These are phyloP conservation scores for Squalus acanthias DNA, from an alignment of 2,797 vertebrate genomes.

Conservation along the genomic window DNA sequence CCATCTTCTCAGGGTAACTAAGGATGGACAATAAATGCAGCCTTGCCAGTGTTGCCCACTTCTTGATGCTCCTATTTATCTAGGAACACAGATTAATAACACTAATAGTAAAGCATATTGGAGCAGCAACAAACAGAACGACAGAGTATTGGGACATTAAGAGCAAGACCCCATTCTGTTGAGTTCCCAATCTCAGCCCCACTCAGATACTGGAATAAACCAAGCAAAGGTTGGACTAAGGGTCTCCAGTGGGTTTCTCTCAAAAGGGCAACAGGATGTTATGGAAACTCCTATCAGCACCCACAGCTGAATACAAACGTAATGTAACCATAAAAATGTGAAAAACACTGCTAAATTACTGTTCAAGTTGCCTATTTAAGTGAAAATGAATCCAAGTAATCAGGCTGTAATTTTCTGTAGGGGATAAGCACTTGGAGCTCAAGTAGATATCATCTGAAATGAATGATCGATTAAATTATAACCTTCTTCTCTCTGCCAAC, in stretches of 20 bases:
- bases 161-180: not conserved
- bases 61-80: not conserved
- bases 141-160: not conserved
- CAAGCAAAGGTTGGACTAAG: not conserved
- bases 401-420: not conserved
- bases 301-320: not conserved
- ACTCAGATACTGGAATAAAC: not conserved
- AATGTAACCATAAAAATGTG: not conserved
- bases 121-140: not conserved
- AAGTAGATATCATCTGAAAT: not conserved
- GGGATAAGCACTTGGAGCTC: not conserved
- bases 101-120: not conserved
- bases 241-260: not conserved
- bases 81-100: not conserved
- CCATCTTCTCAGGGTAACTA: not conserved
- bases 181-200: not conserved
- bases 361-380: not conserved
- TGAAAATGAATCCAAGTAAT: slow-evolving; percentile 6
- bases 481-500: not conserved
- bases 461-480: not conserved
- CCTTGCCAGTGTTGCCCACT: not conserved
- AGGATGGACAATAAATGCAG: not conserved
- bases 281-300: not conserved
- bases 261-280: not conserved
- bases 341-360: not conserved